Evolutionary conservation across 1,140 invertebrate species (phyloP).

Genomic region (Drosophila azteca): DNA sequence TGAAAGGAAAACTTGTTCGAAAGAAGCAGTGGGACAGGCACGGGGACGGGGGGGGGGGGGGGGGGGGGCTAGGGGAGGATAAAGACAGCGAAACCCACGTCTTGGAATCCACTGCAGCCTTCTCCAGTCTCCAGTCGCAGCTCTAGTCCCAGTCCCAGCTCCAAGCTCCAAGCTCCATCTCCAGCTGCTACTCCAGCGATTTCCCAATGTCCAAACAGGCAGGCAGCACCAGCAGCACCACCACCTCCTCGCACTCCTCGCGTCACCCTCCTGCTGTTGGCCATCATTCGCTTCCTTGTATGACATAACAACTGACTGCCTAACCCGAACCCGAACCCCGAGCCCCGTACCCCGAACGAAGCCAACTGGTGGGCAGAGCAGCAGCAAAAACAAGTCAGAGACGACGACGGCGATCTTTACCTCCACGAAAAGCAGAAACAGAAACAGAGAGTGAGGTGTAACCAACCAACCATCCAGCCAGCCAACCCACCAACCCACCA

Average conservation of each 20-base stretch:
- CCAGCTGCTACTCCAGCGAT: constrained; percentile 27
- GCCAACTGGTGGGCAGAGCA: constrained; percentile 16
- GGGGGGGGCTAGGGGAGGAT: neutral
- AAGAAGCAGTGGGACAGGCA: neutral
- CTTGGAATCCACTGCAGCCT: constrained; percentile 1
- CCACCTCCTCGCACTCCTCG: constrained; percentile 9
- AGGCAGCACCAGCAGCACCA: constrained; percentile 11
- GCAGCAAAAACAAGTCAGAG: constrained; percentile 34
- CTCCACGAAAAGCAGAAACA: constrained; percentile 43
- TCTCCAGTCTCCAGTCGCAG: constrained; percentile 33
- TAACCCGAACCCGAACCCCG: constrained; percentile 40
- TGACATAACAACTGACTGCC: constrained; percentile 69
- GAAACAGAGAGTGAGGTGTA: constrained; percentile 41
- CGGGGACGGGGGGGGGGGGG: no score
- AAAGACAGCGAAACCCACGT: neutral
- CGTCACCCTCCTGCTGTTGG: constrained; percentile 52
- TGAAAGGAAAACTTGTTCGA: constrained; percentile 64
- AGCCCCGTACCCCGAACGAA: constrained; percentile 20
- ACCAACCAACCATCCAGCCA: neutral
- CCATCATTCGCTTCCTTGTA: constrained; percentile 78
- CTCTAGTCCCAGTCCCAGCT: constrained; percentile 18
- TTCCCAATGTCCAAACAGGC: constrained; percentile 39
- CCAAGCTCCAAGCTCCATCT: constrained; percentile 13
- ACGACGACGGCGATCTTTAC: constrained; percentile 75
- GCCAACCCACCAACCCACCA: neutral